Evolutionary conservation across 2,797 vertebrate genomes (phyloP), one percentile per base, ranked within the genome.

Genomic region (Syncerus caffer): DNA sequence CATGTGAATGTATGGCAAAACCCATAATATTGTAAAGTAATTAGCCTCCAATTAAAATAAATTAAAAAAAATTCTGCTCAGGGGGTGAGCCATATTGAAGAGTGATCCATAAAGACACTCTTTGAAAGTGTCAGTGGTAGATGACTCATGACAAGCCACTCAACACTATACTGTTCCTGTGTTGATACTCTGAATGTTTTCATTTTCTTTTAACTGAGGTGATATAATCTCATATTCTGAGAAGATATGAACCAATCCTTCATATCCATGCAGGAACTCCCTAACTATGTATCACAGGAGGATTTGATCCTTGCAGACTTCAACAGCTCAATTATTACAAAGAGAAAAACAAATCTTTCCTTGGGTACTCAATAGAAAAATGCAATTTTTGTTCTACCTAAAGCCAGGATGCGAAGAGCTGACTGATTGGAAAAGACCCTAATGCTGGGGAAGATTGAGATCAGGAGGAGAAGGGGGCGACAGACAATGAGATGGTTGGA

Each of bases 301-400:
- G 86, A 76, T 86, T 60, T 62, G 38, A 21, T 82, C 27, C 11
- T 91, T 94, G 79, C 31, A 93, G 29, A 71, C 58, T 80, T 90
- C 50, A 97, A 95, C 10, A 83, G 25, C 7, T 15, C 19, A 84
- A 55, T 90, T 62, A 78, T 92, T 92, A 55, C 47, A 92, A 93
- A 94, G 60, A 89, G 67, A 83, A 96, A 95, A 95, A 85, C 45
- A 82, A 55, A 86, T 62, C 25, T 92, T 82, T 42, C 51, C 76
- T 12, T 92, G 80, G 55, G 47, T 90, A n/a, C 38, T 85, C 42
- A 93, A 21, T 64, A 16, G 71, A 91, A 92, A 96, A 17, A 71
- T 53, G 53, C 38, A 85, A 27, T 58, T 74, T 64, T 93, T 83
- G 23, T 64, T 88, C 47, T 45, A 57, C 50, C 53, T 86, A 82